These are phyloP conservation scores for Carcinoscorpius rotundicauda DNA, from an alignment of 1,140 invertebrate genomes.

Conservation along the genomic window DNA sequence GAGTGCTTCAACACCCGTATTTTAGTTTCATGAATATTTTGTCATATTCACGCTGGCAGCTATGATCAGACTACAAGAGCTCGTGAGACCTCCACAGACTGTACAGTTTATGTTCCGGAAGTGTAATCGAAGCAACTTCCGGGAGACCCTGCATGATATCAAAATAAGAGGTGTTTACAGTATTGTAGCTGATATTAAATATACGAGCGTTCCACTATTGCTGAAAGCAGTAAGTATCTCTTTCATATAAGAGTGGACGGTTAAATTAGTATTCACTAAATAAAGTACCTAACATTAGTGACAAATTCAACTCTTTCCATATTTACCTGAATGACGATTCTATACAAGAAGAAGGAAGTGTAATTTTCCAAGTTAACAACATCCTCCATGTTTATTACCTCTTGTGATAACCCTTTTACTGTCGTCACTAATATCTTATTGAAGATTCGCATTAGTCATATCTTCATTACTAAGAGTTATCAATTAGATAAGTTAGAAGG, in stretches of 20 bases:
- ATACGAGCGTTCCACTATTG: slow-evolving; percentile 56
- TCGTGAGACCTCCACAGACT: slow-evolving; percentile 50
- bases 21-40: neutral
- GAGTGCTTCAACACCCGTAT: neutral
- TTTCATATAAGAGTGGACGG: neutral
- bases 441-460: too few species aligned
- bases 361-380: too few species aligned
- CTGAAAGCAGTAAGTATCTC: slow-evolving; percentile 60
- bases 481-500: too few species aligned
- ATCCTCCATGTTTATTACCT: too few species aligned
- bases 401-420: too few species aligned
- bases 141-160: slow-evolving; percentile 62
- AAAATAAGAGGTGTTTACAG: slow-evolving; percentile 70
- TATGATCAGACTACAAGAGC: slow-evolving; percentile 69
- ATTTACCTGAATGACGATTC: too few species aligned
- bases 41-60: slow-evolving; percentile 44
- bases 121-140: slow-evolving; percentile 54
- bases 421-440: too few species aligned
- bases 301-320: too few species aligned
- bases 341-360: too few species aligned
- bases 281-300: too few species aligned
- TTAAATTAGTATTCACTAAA: too few species aligned
- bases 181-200: slow-evolving; percentile 69
- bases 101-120: slow-evolving; percentile 71
- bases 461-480: too few species aligned